Percentiles rank a stretch among this genome's conserved stretches.
Conservation (phyloP, 1,140 invertebrate species). For the Chionoecetes opilio region DNA sequence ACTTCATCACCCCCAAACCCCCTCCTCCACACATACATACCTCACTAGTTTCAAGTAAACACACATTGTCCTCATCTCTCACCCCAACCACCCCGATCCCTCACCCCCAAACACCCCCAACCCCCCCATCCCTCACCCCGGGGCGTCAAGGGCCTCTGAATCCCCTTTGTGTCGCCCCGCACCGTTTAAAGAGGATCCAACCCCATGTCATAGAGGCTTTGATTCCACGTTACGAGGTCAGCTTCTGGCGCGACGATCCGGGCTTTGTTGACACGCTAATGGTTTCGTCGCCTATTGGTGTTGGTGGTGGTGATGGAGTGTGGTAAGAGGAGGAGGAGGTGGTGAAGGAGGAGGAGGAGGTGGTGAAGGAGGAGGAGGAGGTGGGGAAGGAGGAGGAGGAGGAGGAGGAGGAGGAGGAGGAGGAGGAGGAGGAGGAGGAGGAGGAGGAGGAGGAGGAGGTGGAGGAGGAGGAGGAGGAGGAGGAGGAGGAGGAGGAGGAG, state of each 20-base stretch:
- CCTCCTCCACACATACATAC: not conserved
- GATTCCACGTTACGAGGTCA: not conserved
- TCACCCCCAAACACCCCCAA: not conserved
- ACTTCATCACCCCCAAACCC: no score
- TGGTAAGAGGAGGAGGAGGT: not conserved
- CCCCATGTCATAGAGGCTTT: constrained; percentile 27
- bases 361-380: constrained; percentile 3
- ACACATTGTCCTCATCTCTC: not conserved
- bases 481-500: not conserved
- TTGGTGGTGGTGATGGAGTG: not conserved
- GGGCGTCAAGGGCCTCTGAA: not conserved
- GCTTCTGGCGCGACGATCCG: not conserved
- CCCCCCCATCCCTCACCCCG: not conserved
- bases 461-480: not conserved
- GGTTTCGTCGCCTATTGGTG: constrained; percentile 15
- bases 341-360: not conserved
- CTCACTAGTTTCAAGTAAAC: not conserved
- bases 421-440: not conserved
- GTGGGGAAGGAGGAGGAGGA: not conserved
- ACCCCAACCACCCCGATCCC: no score
- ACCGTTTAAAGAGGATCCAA: not conserved
- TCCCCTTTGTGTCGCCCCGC: not conserved
- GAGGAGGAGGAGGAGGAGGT: not conserved
- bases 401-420: not conserved
- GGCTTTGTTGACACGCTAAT: not conserved